Evolutionary conservation across 2,888 invertebrate genomes (phyloP), one percentile per base, ranked within the genome.

Genomic region (Chloromyia formosa): DNA sequence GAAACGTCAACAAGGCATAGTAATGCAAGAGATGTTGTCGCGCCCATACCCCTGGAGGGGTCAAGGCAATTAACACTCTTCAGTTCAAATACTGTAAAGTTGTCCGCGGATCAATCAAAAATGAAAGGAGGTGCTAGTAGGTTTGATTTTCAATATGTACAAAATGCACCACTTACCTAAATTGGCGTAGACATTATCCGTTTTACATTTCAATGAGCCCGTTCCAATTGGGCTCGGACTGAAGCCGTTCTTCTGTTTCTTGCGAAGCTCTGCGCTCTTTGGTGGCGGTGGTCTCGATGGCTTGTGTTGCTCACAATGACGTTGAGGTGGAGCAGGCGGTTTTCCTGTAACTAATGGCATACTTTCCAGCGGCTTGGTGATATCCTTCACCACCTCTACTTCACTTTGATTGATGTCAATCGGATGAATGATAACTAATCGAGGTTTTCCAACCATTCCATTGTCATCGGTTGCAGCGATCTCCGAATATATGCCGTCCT

Each of bases 341-440:
- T 89, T 89, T 42, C 88, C 86, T 54, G 83, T 87, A 84, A 81
- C 68, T 78, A 82, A 62, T 16, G 74, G 71, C 40, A 86, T 86
- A 14, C 77, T 74, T 45, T 78, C 75, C n/a, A 54, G 42, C n/a
- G 56, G 64, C 27, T 23, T 56, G 7, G 88, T 88, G 73, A 88
- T 87, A 78, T 89, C 89, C 58, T 74, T 64, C 77, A 94, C 89
- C 49, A 94, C 94, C 82, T 94, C 93, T 1, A 94, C 93, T 76
- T 89, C 92, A 10, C 92, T 90, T 40, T 93, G 93, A 83, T 94
- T 94, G 76, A 95, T 88, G 81, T 95, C 95, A 79, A 94, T 87
- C 14, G 95, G 95, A 87, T 95, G 95, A 77, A 95, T 94, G 79
- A 95, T 95, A 76, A 95, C 94, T 23, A 94, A 87, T 16, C 93